Conservation (phyloP, 2,113 vertebrate species). For the Gymnarchus niloticus region DNA sequence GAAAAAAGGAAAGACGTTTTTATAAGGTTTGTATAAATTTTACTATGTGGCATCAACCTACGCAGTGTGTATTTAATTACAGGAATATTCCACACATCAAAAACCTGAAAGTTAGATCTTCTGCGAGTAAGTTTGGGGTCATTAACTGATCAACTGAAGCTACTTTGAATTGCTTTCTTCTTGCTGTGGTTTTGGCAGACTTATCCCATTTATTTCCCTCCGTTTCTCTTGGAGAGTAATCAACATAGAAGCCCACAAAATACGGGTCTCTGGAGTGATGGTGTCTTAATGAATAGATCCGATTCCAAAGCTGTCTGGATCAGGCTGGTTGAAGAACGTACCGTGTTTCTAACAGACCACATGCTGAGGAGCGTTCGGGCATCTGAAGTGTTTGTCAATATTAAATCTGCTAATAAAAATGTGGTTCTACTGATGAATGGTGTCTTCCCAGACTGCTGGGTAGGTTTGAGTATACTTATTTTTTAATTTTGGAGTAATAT, state of each 20-base stretch:
- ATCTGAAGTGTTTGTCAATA: neutral
- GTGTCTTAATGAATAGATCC: conserved; percentile 37
- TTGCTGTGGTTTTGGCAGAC: conserved; percentile 14
- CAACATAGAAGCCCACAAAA: conserved; percentile 29
- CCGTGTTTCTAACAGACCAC: neutral
- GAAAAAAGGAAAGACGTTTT: no score
- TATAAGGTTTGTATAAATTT: neutral
- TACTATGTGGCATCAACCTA: neutral
- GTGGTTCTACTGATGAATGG: neutral
- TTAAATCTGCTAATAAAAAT: neutral
- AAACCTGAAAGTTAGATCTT: neutral
- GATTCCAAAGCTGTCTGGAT: conserved; percentile 20
- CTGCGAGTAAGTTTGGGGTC: neutral
- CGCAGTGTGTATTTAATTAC: neutral
- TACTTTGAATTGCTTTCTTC: neutral
- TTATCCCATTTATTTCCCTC: conserved; percentile 13
- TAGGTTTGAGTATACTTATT: neutral
- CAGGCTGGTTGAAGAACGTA: conserved; percentile 4
- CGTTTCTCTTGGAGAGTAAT: conserved; percentile 33
- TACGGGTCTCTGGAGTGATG: conserved; percentile 30
- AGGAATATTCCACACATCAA: neutral
- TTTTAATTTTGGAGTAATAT: neutral
- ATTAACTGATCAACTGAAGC: neutral
- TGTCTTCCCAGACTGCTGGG: neutral
- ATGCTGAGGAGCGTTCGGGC: neutral